Base-by-base conservation (phyloP, 2,113 vertebrate genomes). In the Silurus meridionalis region DNA sequence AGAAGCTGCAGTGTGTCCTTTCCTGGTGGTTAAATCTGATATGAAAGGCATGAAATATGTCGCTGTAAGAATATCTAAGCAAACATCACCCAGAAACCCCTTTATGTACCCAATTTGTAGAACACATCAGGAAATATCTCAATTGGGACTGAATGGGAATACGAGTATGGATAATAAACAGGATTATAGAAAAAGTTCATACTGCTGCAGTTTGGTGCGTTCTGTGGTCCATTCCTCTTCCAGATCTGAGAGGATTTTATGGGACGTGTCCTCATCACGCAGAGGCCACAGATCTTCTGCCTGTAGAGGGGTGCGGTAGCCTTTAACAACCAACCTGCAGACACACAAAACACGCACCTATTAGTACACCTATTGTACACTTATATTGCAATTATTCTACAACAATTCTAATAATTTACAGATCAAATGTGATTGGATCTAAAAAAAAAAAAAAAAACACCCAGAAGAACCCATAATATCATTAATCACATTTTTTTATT, bases 211-310 rank as follows among this genome's bases (percentile, higher is more conserved):
- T 91, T 93, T 93, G 85, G 93, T 93, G 84, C 95, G 94, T 81
- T 95, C 92, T 3, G 92, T 93, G 0, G 87, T 93, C 98, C 97
- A 99, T 25, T 96, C 95, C 75, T 92, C 91, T 69, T 97, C 92
- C 60, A 98, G 92, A 83, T 92, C 94, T 23, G 95, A 93, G 79
- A 98, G 95, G 5, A 98, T 96, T 89, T 96, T 95, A 64, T 95
- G 90, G 0, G 97, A 97, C 0, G 93, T 96, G 88, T 98, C 96
- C 64, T 97, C 95, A 57, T 92, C 92, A n/a, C 94, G 94, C 69
- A 98, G 94, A 0, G 94, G 93, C 97, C 98, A 99, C 85, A 99
- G 91, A 90, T 98, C 96, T 79, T 95, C 92, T 23, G 93, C 77
- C 21, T 86, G 90, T 91, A 99, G 86, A 0, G 95, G 91, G 17